Evolutionary conservation across 2,113 vertebrate genomes (phyloP), one percentile per base, ranked within the genome.

Genomic region (Bombycilla garrulus): DNA sequence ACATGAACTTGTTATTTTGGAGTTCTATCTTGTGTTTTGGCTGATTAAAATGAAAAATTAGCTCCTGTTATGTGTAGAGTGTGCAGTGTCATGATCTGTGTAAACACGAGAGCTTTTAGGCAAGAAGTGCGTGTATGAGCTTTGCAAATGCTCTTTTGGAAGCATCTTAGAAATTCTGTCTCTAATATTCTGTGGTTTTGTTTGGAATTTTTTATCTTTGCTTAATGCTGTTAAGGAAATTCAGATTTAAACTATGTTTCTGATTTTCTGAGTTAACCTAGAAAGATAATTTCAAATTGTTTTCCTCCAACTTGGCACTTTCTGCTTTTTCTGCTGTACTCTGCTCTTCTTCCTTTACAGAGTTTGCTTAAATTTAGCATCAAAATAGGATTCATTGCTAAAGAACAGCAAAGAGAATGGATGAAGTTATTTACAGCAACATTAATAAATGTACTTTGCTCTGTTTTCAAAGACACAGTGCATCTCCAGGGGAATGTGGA

Each of bases 161-260:
- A 92, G 25, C 21, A 45, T 53, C 40, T 94, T n/a, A 18, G 38
- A 58, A 90, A 61, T 58, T 50, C 62, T 90, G 58, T 79, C 69
- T 90, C 66, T 90, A 90, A 88, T 82, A 85, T 76, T 85, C 70
- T 4, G 3, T 80, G 84, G 70, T 38, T 95, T 94, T 89, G 54
- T 73, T 85, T 85, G 61, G 40, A 76, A 38, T 56, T 79, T 88
- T 89, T 91, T 50, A 91, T 94, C 89, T 95, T 74, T 87, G 31
- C 58, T 87, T 87, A 87, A 79, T 69, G 69, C 31, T 28, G 36
- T 89, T 89, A 93, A 93, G 70, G 78, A 92, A 85, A 91, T 57
- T 72, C 73, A 91, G 84, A 85, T n/a, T 10, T 66, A 38, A 94
- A 51, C n/a, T 23, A 8, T 70, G 84, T 85, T 95, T 92, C 54